Conservation (phyloP, 2,888 invertebrate genomes). For the Andrena camellia region DNA sequence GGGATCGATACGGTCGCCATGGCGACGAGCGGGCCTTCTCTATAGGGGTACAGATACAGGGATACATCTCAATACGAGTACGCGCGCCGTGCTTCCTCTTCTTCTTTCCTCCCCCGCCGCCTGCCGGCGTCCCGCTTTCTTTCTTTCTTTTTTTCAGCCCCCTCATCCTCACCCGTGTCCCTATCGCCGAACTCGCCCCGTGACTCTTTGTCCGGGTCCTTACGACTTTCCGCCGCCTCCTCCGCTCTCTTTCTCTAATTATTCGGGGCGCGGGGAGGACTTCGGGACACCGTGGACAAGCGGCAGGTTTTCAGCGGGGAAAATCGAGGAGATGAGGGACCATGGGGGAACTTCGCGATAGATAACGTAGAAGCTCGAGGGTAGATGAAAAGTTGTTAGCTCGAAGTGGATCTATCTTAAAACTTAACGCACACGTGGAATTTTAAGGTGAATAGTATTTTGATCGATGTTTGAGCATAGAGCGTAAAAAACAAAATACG, state of each 20-base stretch:
- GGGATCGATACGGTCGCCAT: slow-evolving; percentile 84
- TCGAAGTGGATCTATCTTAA: too few relatives aligned
- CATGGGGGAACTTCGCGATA: background rate
- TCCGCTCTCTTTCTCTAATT: background rate
- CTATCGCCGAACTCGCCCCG: slow-evolving; percentile 19
- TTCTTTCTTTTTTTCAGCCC: slow-evolving; percentile 33
- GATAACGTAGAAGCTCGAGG: too few relatives aligned
- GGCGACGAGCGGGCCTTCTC: slow-evolving; percentile 77
- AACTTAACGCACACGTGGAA: too few relatives aligned
- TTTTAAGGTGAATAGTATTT: too few relatives aligned
- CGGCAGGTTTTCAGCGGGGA: too few relatives aligned
- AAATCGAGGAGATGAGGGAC: background rate
- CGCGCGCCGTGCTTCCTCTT: slow-evolving; percentile 43
- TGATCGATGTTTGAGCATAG: too few relatives aligned
- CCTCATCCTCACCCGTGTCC: background rate
- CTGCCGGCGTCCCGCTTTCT: slow-evolving; percentile 25
- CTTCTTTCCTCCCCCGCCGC: slow-evolving; percentile 22
- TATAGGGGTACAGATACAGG: slow-evolving; percentile 74
- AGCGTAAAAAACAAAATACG: too few relatives aligned
- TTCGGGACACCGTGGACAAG: background rate
- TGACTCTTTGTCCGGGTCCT: slow-evolving; percentile 61
- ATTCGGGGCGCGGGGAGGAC: slow-evolving; percentile 12
- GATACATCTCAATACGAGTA: slow-evolving; percentile 72
- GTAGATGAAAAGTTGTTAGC: too few relatives aligned
- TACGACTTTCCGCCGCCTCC: slow-evolving; percentile 49